A percentile compares a stretch with the other conserved stretches of the same genome.
phyloP scores from a whole-genome alignment of 2,113 vertebrate genomes.

The Pionites leucogaster region DNA sequence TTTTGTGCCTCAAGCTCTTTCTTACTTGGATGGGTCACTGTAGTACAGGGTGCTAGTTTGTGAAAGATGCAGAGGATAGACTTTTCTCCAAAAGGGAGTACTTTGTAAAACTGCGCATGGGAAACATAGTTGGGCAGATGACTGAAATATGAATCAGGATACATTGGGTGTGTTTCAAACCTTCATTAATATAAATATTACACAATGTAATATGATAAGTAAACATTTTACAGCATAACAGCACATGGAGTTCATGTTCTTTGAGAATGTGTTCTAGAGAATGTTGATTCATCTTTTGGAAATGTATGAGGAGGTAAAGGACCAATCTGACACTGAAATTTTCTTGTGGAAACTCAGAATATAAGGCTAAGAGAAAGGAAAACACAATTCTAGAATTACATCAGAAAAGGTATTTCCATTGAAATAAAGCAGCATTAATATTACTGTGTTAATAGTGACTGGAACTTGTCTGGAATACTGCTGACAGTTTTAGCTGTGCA shows the following conservation, averaged over 20 bases:
- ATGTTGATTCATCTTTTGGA: not conserved
- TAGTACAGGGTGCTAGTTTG: not conserved
- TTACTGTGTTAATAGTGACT: not conserved
- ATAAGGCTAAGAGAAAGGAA: not conserved
- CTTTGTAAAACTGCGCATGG: not conserved
- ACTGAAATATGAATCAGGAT: not conserved
- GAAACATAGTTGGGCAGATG: not conserved
- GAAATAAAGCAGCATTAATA: not conserved
- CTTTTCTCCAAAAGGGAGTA: not conserved
- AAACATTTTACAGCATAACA: not conserved
- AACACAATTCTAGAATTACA: not conserved
- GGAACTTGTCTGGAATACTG: not conserved
- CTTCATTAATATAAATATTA: not conserved
- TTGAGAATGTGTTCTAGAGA: not conserved
- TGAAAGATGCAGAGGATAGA: not conserved
- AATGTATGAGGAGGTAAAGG: not conserved
- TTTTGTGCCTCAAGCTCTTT: not conserved
- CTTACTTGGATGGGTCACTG: not conserved
- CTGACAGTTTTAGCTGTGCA: not conserved
- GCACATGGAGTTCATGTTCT: not conserved
- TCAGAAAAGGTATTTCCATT: not conserved
- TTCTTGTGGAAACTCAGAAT: not conserved
- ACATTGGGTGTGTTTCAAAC: not conserved
- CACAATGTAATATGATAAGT: not conserved
- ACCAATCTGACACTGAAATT: not conserved